Evolutionary conservation across 2,113 vertebrate genomes (phyloP).

Genomic region (Ondatra zibethicus): DNA sequence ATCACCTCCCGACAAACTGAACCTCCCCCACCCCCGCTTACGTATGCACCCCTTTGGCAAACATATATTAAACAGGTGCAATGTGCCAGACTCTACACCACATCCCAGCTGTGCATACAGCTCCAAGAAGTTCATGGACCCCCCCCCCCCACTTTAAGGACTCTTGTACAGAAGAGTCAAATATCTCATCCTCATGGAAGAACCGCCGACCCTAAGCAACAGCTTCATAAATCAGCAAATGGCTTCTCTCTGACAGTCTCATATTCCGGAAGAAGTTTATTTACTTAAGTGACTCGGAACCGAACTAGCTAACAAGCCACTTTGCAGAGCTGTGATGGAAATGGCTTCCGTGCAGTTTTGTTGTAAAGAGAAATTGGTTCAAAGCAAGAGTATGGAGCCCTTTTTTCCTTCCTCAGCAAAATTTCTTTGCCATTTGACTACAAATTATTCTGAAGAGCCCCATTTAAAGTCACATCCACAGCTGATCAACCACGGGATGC

Average conservation of each 20-base stretch:
- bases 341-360: background rate
- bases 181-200: background rate
- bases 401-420: background rate
- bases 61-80: background rate
- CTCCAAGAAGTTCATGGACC: background rate
- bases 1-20: background rate
- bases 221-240: background rate
- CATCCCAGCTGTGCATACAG: background rate
- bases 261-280: background rate
- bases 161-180: background rate
- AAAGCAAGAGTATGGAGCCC: background rate
- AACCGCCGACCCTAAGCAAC: background rate
- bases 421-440: background rate
- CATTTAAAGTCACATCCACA: background rate
- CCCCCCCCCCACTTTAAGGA: background rate
- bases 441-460: background rate
- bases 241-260: background rate
- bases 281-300: constrained; percentile 45
- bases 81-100: background rate
- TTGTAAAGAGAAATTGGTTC: background rate
- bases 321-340: background rate
- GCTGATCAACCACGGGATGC: background rate
- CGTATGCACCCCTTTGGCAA: background rate
- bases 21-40: background rate
- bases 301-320: constrained; percentile 5